Percentiles rank a stretch among this genome's conserved stretches.
Conservation (phyloP, 2,797 vertebrate genomes). For the Acipenser ruthenus region DNA sequence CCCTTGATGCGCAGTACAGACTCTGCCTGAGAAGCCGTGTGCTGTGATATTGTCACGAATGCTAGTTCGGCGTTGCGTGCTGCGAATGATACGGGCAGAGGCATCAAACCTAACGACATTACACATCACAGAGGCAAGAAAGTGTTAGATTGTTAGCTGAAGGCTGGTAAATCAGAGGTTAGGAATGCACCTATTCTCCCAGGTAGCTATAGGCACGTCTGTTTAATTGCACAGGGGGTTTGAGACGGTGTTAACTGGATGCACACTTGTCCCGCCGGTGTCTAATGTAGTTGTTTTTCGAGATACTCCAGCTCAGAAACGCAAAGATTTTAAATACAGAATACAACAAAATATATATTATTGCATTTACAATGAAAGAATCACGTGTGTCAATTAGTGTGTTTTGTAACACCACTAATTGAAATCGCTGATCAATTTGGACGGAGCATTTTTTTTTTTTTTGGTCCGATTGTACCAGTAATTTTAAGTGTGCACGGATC, state of each 20-base stretch:
- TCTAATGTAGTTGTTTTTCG: too few species aligned
- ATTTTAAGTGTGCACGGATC: too few species aligned
- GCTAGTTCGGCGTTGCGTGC: constrained; percentile 30
- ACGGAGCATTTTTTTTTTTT: too few species aligned
- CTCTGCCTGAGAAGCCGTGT: constrained; percentile 25
- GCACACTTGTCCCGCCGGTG: too few species aligned
- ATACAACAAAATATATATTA: background rate
- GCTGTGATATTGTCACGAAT: constrained; percentile 36
- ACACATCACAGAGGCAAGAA: constrained; percentile 3
- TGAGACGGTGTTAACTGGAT: background rate
- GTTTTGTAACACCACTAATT: constrained; percentile 22
- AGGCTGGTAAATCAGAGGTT: constrained; percentile 28
- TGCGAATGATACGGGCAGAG: constrained; percentile 26
- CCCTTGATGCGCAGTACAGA: constrained; percentile 40
- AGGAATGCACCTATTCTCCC: constrained; percentile 25
- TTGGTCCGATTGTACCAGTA: background rate
- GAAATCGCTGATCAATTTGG: constrained; percentile 16
- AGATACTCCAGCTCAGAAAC: too few species aligned
- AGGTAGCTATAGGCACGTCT: constrained; percentile 16
- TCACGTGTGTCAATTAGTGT: constrained; percentile 40
- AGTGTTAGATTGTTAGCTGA: constrained; percentile 24
- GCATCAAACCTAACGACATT: constrained; percentile 14
- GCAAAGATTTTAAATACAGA: background rate
- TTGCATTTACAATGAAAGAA: constrained; percentile 30
- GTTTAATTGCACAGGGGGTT: constrained; percentile 18